phyloP scores from a whole-genome alignment of 2,888 invertebrate species.

The Bellardia bayeri region DNA sequence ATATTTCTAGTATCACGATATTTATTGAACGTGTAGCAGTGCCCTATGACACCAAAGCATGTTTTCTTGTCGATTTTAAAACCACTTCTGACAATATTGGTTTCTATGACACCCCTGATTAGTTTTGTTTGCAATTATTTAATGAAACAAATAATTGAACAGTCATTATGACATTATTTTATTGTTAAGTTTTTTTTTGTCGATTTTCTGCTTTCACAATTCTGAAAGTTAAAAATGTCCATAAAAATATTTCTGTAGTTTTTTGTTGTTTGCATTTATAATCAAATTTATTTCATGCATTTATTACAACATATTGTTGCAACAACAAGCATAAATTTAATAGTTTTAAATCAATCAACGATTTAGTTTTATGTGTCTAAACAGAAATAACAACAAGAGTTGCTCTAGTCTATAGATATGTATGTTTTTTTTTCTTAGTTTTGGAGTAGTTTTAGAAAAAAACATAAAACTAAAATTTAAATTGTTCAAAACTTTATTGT shows the following conservation, averaged over 20 bases:
- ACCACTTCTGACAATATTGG: too few species aligned
- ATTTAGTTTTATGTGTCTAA: conserved; percentile 49
- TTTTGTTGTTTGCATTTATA: conserved; percentile 35
- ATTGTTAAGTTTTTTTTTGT: background rate
- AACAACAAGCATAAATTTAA: conserved; percentile 43
- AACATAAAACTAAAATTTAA: conserved; percentile 35
- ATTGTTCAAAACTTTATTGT: conserved; percentile 39
- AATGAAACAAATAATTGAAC: background rate
- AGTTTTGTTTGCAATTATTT: background rate
- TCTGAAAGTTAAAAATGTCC: conserved; percentile 44
- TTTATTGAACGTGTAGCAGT: too few species aligned
- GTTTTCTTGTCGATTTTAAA: too few species aligned
- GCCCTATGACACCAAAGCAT: too few species aligned
- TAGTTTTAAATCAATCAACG: conserved; percentile 60
- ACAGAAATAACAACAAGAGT: conserved; percentile 15
- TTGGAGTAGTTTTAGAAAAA: background rate
- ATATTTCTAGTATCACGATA: too few species aligned
- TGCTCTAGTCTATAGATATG: conserved; percentile 39
- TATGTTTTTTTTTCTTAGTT: background rate
- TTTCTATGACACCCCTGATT: too few species aligned
- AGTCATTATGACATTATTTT: background rate
- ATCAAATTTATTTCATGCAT: conserved; percentile 50
- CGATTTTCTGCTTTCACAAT: conserved; percentile 43
- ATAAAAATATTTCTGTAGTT: conserved; percentile 4
- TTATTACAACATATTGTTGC: conserved; percentile 43